Conservation (phyloP, 2,797 vertebrate species). For the Anguilla pacifica region DNA sequence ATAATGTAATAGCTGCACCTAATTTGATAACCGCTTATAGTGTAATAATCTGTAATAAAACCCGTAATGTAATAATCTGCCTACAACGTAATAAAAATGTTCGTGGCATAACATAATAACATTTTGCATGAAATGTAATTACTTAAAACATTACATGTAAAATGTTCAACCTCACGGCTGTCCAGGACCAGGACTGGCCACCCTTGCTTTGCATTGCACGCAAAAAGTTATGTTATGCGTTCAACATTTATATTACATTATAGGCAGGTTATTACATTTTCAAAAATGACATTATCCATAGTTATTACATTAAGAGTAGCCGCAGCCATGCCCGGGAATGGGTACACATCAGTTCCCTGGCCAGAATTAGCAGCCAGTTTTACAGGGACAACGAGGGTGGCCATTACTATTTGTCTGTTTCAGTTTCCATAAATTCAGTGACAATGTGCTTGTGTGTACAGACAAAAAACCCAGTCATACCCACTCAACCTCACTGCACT, state of each 20-base stretch:
- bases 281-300: neutral
- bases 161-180: too few relatives aligned
- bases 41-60: too few relatives aligned
- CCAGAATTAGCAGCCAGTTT: neutral
- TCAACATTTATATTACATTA: neutral
- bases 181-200: too few relatives aligned
- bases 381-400: neutral
- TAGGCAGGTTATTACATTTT: neutral
- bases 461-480: neutral
- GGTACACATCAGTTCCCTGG: neutral
- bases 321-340: neutral
- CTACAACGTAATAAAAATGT: too few relatives aligned
- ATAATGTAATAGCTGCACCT: neutral
- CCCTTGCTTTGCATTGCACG: too few relatives aligned
- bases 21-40: too few relatives aligned
- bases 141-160: too few relatives aligned
- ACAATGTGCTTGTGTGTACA: neutral
- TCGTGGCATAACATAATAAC: too few relatives aligned
- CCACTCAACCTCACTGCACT: neutral
- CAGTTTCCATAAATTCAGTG: neutral
- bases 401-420: neutral
- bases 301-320: neutral
- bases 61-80: too few relatives aligned
- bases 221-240: too few relatives aligned
- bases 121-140: too few relatives aligned